A percentile compares a stretch with the other conserved stretches of the same genome.
These are phyloP conservation scores for Scelioninae gen. 2 DNA, from an alignment of 2,888 invertebrate genomes.

Conservation along the genomic window DNA sequence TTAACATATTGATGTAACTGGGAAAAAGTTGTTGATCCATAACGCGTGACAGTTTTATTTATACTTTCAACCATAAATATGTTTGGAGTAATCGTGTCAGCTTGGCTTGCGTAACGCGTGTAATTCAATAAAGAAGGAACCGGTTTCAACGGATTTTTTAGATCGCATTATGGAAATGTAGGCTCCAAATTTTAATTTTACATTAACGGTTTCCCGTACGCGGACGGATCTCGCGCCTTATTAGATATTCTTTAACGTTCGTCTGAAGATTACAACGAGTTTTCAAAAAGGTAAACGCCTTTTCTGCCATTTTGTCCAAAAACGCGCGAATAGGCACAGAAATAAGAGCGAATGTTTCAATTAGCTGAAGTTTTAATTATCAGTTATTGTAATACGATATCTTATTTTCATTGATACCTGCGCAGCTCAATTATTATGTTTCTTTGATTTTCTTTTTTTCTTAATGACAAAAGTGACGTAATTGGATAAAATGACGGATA, in stretches of 20 bases:
- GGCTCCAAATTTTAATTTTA: constrained; percentile 49
- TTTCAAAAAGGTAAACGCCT: no score
- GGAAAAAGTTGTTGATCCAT: constrained; percentile 30
- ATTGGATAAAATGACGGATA: constrained; percentile 20
- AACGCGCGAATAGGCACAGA: no score
- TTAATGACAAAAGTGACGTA: constrained; percentile 17
- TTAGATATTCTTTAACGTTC: no score
- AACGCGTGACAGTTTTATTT: constrained; percentile 37
- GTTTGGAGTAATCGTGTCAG: constrained; percentile 23
- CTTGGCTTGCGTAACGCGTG: constrained; percentile 24
- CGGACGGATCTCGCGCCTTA: no score
- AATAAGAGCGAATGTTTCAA: no score
- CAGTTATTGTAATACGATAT: no score
- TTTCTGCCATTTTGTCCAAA: no score
- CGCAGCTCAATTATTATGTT: no score
- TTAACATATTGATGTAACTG: constrained; percentile 21
- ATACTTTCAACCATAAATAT: constrained; percentile 41
- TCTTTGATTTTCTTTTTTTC: background rate
- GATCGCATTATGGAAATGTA: constrained; percentile 52
- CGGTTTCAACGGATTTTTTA: constrained; percentile 62
- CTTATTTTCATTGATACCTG: no score
- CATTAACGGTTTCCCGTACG: constrained; percentile 54
- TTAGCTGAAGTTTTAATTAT: no score
- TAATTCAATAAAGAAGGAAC: constrained; percentile 56
- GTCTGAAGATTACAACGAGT: no score